Conservation (phyloP, 2,888 invertebrate genomes). For the Eledona agricola region DNA sequence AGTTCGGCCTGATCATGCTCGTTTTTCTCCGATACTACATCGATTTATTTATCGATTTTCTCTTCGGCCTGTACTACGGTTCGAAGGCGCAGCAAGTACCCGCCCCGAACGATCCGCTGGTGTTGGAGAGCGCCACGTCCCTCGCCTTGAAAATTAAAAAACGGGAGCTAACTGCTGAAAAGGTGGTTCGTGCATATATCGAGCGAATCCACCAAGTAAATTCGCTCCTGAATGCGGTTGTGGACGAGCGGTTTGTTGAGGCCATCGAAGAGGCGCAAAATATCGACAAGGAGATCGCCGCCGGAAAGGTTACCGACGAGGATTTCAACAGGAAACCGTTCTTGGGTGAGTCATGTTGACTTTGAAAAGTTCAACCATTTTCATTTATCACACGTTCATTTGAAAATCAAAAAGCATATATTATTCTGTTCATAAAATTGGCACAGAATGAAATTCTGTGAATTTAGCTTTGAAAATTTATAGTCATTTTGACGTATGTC, state of each 20-base stretch:
- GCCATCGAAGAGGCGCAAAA: conserved; percentile 81
- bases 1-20: conserved; percentile 9
- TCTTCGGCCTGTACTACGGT: conserved; percentile 62
- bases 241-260: conserved; percentile 79
- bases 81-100: conserved; percentile 55
- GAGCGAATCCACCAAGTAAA: conserved; percentile 80
- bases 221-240: conserved; percentile 80
- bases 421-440: no score
- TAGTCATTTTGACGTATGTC: no score
- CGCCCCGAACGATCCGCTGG: conserved; percentile 59
- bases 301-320: conserved; percentile 67
- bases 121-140: conserved; percentile 72
- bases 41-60: conserved; percentile 61
- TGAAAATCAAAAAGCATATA: no score
- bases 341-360: conserved; percentile 67
- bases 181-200: conserved; percentile 77
- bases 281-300: conserved; percentile 74
- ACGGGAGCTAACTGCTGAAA: conserved; percentile 70
- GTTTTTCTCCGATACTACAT: conserved; percentile 63
- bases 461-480: no score
- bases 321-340: conserved; percentile 79
- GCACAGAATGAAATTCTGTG: no score
- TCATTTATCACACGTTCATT: no score
- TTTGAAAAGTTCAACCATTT: neutral
- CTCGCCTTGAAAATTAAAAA: conserved; percentile 74